Evolutionary conservation across 2,888 invertebrate species (phyloP).

Genomic region (Sycophila texana): DNA sequence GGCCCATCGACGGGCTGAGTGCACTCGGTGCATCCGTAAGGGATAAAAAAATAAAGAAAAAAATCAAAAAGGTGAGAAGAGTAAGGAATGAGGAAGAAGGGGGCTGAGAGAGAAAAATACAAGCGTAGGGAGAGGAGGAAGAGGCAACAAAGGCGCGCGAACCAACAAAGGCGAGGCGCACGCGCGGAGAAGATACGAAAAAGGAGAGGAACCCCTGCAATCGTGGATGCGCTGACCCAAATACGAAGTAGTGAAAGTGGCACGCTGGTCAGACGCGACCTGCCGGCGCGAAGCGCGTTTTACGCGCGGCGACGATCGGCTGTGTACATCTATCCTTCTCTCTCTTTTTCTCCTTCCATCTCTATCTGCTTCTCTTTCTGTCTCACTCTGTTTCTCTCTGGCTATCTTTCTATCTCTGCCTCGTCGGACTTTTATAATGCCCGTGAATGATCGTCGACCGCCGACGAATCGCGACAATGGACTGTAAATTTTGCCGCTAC

Average conservation of each 20-base stretch:
- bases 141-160: conserved; percentile 17
- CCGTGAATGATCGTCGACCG: conserved; percentile 22
- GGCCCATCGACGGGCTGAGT: not conserved
- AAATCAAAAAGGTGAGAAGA: not conserved
- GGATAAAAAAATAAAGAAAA: no score
- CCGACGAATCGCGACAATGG: conserved; percentile 11
- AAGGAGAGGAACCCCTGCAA: conserved; percentile 61
- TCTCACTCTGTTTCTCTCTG: no score
- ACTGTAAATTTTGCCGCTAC: conserved; percentile 26
- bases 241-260: conserved; percentile 75
- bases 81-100: conserved; percentile 13
- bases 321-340: no score
- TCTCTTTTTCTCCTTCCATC: no score
- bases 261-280: conserved; percentile 73
- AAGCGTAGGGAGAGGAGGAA: not conserved
- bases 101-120: conserved; percentile 22
- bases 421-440: conserved; percentile 39
- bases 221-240: conserved; percentile 73
- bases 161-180: no score
- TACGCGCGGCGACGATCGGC: conserved; percentile 32
- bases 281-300: conserved; percentile 51
- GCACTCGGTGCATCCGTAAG: not conserved
- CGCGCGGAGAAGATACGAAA: conserved; percentile 5
- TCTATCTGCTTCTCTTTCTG: no score
- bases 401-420: no score